Percentiles rank a stretch among this genome's conserved stretches.
These are phyloP conservation scores for Sarotherodon lohbergeri DNA, from an alignment of 2,113 vertebrate species.

Conservation along the genomic window DNA sequence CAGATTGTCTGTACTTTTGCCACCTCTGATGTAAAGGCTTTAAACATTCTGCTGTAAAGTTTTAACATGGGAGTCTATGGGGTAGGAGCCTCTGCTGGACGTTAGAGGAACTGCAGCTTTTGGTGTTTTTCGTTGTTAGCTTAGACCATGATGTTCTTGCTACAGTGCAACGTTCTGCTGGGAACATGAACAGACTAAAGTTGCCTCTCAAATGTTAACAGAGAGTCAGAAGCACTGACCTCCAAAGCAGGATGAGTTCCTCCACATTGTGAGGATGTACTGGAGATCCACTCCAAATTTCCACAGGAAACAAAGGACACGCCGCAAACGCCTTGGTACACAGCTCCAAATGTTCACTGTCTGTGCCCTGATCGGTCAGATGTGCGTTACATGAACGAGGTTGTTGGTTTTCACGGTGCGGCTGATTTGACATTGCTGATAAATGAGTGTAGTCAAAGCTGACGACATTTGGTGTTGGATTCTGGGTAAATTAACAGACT, in stretches of 20 bases:
- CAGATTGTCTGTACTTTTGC: no score
- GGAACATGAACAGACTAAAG: background rate
- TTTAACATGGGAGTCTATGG: no score
- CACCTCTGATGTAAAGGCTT: no score
- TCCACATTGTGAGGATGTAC: background rate
- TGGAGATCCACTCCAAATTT: background rate
- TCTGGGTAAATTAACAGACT: background rate
- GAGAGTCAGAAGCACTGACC: background rate
- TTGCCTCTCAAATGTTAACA: background rate
- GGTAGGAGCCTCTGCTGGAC: no score
- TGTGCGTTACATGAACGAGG: background rate
- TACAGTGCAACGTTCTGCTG: background rate
- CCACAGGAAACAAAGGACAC: background rate
- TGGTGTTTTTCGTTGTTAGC: background rate
- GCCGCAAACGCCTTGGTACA: background rate
- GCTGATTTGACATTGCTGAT: background rate
- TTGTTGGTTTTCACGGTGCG: background rate
- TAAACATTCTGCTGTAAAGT: no score
- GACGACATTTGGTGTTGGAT: background rate
- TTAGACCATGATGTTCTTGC: fast-evolving
- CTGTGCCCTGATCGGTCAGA: background rate
- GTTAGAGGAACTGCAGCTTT: no score
- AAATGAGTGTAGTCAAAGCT: background rate
- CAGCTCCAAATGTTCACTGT: background rate
- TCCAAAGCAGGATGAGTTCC: background rate